Percentiles rank a stretch among this genome's conserved stretches.
These are phyloP conservation scores for Folsomia manolachei DNA, from an alignment of 2,888 invertebrate genomes.

Conservation along the genomic window DNA sequence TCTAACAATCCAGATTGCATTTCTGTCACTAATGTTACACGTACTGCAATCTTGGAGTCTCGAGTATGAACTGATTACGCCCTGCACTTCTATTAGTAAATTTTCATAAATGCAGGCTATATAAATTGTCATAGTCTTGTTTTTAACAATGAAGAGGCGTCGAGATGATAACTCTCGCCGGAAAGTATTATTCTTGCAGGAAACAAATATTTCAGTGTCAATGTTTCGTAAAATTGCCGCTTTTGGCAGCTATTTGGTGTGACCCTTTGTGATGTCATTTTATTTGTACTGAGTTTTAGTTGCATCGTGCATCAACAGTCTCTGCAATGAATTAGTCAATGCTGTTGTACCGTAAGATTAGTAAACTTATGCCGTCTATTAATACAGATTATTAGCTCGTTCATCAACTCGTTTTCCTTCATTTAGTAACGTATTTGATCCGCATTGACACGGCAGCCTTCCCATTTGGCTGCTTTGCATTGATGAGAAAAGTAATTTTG, in stretches of 20 bases:
- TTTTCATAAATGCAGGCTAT: too few relatives aligned
- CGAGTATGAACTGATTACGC: conserved; percentile 48
- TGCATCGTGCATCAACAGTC: not conserved
- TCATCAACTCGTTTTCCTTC: not conserved
- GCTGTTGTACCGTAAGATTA: not conserved
- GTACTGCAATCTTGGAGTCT: conserved; percentile 50
- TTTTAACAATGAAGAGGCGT: too few relatives aligned
- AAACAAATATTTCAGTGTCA: not conserved
- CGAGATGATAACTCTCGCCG: too few relatives aligned
- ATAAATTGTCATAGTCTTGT: too few relatives aligned
- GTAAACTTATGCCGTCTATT: too few relatives aligned
- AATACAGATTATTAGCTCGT: not conserved
- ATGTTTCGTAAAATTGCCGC: not conserved
- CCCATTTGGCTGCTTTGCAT: not conserved
- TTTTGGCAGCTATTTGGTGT: not conserved
- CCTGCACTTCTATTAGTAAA: too few relatives aligned
- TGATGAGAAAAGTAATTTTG: not conserved
- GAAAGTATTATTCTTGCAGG: not conserved
- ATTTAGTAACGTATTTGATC: too few relatives aligned
- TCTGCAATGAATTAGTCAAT: not conserved
- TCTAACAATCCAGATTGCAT: conserved; percentile 38
- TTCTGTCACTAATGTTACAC: conserved; percentile 42
- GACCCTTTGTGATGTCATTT: not conserved
- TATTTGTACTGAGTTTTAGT: not conserved
- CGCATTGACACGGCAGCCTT: not conserved